Conservation (phyloP, 2,888 invertebrate genomes). For the Blera fallax region DNA sequence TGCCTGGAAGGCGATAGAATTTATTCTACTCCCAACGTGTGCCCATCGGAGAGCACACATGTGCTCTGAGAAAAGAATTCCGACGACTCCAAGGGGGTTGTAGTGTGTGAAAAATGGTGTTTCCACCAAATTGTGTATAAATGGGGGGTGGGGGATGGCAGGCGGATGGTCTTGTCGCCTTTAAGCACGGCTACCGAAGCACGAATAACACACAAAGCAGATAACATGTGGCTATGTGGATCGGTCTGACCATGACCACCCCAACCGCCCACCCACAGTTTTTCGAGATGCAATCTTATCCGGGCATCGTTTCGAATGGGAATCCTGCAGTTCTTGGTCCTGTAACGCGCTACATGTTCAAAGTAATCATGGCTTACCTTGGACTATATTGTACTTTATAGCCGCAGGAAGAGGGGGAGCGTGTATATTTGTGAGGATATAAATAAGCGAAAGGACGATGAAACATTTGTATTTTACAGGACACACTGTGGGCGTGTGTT, state of each 20-base stretch:
- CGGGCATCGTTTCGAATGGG: constrained; percentile 51
- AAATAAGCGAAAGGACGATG: constrained; percentile 38
- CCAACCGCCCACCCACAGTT: constrained; percentile 4
- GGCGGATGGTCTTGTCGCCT: constrained; percentile 20
- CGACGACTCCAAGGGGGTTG: constrained; percentile 1
- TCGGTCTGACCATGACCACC: constrained; percentile 60
- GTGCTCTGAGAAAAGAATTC: constrained; percentile 46
- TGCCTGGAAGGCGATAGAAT: constrained; percentile 52
- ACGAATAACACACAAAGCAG: constrained; percentile 48
- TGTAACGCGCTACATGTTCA: constrained; percentile 45
- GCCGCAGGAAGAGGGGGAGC: constrained; percentile 37
- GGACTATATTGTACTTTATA: constrained; percentile 67
- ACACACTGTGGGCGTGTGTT: neutral
- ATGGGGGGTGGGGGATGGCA: neutral
- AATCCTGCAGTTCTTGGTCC: constrained; percentile 49
- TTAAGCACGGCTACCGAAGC: constrained; percentile 34
- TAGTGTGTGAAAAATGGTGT: constrained; percentile 65
- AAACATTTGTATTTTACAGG: constrained; percentile 3
- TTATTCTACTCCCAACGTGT: constrained; percentile 45
- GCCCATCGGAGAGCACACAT: neutral
- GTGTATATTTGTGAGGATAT: constrained; percentile 2
- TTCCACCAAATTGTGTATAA: constrained; percentile 56
- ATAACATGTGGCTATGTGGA: constrained; percentile 41
- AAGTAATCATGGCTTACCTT: constrained; percentile 68
- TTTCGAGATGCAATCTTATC: constrained; percentile 65